These are phyloP conservation scores for Stigmatopora nigra DNA, from an alignment of 2,113 vertebrate species.

Conservation along the genomic window DNA sequence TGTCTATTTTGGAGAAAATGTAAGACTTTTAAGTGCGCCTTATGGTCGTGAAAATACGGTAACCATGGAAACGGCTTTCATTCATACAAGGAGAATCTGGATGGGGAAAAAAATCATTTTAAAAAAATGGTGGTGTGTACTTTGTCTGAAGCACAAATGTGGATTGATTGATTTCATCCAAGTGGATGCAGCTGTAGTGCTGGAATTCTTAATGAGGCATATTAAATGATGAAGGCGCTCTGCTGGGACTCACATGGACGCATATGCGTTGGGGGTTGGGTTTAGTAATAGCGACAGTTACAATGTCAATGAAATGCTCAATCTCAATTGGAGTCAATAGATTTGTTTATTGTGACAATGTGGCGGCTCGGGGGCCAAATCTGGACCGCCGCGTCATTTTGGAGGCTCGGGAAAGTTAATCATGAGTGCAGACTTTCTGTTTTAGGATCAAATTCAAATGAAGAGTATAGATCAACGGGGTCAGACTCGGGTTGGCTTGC, in stretches of 20 bases:
- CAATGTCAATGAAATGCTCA: not conserved
- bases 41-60: no score
- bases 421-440: no score
- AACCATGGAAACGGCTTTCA: constrained; percentile 33
- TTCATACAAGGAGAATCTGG: constrained; percentile 19
- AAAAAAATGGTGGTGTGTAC: not conserved
- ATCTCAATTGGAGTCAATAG: no score
- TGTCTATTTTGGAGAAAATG: no score
- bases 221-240: constrained; percentile 44
- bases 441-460: no score
- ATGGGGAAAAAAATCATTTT: not conserved
- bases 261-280: not conserved
- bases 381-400: no score
- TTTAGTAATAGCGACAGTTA: not conserved
- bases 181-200: constrained; percentile 14
- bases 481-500: no score
- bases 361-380: no score
- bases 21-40: no score
- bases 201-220: constrained; percentile 43
- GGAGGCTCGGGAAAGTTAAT: no score
- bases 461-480: no score
- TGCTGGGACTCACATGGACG: constrained; percentile 15
- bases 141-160: not conserved
- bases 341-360: no score
- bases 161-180: not conserved